A percentile compares a stretch with the other conserved stretches of the same genome.
These are phyloP conservation scores for Temnothorax rugatulus DNA, from an alignment of 2,888 invertebrate species.

Conservation along the genomic window DNA sequence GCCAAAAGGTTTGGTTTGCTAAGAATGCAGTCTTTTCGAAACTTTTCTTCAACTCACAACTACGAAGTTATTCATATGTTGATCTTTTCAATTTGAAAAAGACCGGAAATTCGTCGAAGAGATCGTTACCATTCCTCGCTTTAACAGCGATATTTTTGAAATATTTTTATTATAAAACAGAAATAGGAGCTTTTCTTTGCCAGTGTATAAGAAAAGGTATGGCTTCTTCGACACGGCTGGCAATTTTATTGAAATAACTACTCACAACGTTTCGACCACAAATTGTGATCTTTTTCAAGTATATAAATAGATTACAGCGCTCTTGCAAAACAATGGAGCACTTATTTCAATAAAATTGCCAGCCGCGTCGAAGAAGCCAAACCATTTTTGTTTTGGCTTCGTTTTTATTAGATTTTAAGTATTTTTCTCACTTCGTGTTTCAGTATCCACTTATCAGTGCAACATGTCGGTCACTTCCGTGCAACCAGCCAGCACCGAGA, in stretches of 20 bases:
- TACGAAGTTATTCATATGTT: neutral
- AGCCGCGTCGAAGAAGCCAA: too few relatives aligned
- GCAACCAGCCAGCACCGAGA: constrained; percentile 80
- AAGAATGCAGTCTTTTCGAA: neutral
- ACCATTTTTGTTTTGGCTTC: too few relatives aligned
- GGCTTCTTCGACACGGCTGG: too few relatives aligned
- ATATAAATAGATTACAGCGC: too few relatives aligned
- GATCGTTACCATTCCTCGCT: neutral
- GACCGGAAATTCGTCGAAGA: neutral
- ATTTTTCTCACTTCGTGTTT: constrained; percentile 70
- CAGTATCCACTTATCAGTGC: constrained; percentile 77
- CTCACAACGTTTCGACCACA: too few relatives aligned
- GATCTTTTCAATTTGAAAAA: neutral
- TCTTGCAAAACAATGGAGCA: too few relatives aligned
- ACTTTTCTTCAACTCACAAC: neutral
- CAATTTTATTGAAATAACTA: too few relatives aligned
- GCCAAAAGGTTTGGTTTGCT: neutral
- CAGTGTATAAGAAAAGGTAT: too few relatives aligned
- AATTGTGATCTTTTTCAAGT: too few relatives aligned
- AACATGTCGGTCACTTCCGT: constrained; percentile 84
- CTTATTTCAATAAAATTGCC: too few relatives aligned
- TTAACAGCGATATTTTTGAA: constrained; percentile 5
- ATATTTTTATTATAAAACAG: neutral
- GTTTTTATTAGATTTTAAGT: neutral
- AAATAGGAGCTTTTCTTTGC: too few relatives aligned